Base-by-base conservation (phyloP, 2,797 vertebrate genomes). In the Harpagifer antarcticus region DNA sequence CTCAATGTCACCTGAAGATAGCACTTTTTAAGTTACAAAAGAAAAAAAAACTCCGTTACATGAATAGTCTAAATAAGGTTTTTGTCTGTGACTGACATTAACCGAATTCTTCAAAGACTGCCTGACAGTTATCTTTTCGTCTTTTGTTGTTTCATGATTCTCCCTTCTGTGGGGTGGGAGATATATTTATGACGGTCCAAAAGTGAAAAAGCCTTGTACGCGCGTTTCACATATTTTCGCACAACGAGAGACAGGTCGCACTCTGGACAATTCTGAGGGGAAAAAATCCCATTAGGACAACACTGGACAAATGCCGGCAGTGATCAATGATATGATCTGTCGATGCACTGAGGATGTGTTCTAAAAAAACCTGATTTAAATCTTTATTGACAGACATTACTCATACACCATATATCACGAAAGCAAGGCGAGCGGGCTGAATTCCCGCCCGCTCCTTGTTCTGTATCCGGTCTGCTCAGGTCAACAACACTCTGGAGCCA, bases 221-320 rank as follows among this genome's bases (percentile, higher is more conserved):
- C 75, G 84, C 72, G 67, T 91, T 90, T 91, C 88, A 90, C 88
- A 90, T 87, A 85, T 91, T 90, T 37, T 92, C 76, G 90, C 93
- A 93, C 88, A 93, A 91, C 52, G 19, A 85, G 76, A 85, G 88
- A 89, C 55, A 77, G 81, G 85, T 86, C 76, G 49, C 83, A 81
- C 86, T 83, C 72, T 86, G 89, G 88, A 93, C 91, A 80, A 83
- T 88, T 71, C 62, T 81, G 65, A 61, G 80, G 82, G 77, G 74
- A 49, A 55, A 64, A 54, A 56, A 48, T 14, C 72, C 76, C 88
- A 81, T 88, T 85, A 68, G 71, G 83, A 91, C 84, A 82, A 78
- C 73, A 52, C 65, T 87, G 88, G 86, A 89, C 74, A 68, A 84
- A 75, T 2, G 72, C 55, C 4, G 49, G 71, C 83, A 54, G 68